Conservation (phyloP, 1,140 invertebrate genomes). For the Glossosoma conforme region DNA sequence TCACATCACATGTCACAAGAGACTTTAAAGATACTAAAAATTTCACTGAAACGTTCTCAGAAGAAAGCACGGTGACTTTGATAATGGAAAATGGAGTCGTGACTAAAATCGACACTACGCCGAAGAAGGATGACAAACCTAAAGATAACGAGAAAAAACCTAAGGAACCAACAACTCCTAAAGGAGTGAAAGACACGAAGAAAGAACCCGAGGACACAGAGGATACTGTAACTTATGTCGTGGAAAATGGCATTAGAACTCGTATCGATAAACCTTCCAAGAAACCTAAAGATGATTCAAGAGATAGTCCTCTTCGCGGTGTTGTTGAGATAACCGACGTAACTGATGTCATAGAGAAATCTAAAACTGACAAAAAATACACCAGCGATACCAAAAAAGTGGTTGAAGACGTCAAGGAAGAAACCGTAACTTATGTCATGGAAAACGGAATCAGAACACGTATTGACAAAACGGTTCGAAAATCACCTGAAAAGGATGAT, state of each 20-base stretch:
- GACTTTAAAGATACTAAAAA: too few species aligned
- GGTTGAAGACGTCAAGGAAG: not conserved
- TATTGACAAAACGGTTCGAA: not conserved
- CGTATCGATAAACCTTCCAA: conserved; percentile 1
- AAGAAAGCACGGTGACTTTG: too few species aligned
- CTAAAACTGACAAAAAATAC: not conserved
- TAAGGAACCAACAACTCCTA: not conserved
- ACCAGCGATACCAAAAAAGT: too few species aligned
- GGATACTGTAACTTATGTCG: conserved; percentile 12
- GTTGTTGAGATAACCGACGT: not conserved
- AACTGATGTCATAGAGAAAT: not conserved
- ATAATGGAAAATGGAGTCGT: too few species aligned
- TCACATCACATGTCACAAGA: not conserved
- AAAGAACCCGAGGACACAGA: not conserved
- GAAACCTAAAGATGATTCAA: not conserved
- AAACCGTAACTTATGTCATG: not conserved
- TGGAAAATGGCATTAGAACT: conserved; percentile 20
- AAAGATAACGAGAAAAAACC: conserved; percentile 1
- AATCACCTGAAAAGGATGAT: not conserved
- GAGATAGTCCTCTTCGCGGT: not conserved
- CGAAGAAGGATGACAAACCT: conserved; percentile 1
- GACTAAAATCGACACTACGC: not conserved
- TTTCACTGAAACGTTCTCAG: too few species aligned
- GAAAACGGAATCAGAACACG: too few species aligned
- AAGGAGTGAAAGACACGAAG: not conserved